phyloP scores from a whole-genome alignment of 1,140 invertebrate genomes.

The Bilobella aurantiaca region DNA sequence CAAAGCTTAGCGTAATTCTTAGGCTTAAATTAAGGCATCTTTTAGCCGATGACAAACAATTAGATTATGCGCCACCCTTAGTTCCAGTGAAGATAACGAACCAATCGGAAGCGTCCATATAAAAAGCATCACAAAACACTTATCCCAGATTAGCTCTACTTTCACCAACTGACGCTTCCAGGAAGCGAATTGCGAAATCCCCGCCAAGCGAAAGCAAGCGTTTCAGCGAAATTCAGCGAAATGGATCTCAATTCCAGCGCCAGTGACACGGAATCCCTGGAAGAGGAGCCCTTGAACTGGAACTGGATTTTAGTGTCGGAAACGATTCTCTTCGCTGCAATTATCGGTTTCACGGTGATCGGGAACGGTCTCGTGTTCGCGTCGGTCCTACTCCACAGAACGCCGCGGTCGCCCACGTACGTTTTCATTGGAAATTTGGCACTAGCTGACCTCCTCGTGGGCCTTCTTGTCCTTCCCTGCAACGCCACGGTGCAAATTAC shows the following conservation, averaged over 20 bases:
- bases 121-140: no score
- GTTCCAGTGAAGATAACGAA: no score
- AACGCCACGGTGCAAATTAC: conserved; percentile 4
- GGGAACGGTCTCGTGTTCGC: conserved; percentile 12
- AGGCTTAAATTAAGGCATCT: no score
- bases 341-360: conserved; percentile 10
- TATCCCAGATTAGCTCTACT: no score
- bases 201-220: no score
- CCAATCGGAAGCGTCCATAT: no score
- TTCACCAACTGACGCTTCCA: no score
- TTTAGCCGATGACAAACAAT: no score
- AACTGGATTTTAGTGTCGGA: neutral
- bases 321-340: neutral
- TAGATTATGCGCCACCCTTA: no score
- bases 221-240: no score
- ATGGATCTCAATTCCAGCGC: neutral
- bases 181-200: no score
- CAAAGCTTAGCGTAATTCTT: no score
- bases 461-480: conserved; percentile 11
- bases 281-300: neutral
- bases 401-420: conserved; percentile 6
- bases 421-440: conserved; percentile 15
- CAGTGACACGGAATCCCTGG: neutral
- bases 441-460: conserved; percentile 16
- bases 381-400: neutral